phyloP scores from a whole-genome alignment of 2,797 vertebrate species.

The Decapterus maruadsi region DNA sequence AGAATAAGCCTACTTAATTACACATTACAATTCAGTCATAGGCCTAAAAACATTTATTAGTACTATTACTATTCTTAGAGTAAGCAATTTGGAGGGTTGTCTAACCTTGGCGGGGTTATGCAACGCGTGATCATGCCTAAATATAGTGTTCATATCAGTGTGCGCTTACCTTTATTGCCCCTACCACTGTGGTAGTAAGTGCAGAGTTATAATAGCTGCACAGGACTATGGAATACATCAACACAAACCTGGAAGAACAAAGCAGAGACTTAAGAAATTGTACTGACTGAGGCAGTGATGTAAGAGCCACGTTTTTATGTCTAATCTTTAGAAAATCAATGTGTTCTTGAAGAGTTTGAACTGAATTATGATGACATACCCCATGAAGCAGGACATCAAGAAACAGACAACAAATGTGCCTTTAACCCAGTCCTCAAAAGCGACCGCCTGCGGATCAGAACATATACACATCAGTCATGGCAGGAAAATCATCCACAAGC shows the following conservation, averaged over 20 bases:
- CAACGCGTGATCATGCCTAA: not conserved
- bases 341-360: not conserved
- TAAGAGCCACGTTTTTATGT: not conserved
- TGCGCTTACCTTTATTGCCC: conserved; percentile 91
- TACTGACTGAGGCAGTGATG: not conserved
- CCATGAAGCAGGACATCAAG: conserved; percentile 92
- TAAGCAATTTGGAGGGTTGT: not conserved
- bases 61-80: not conserved
- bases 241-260: conserved; percentile 87
- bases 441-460: conserved; percentile 82
- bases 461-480: conserved; percentile 6
- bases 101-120: not conserved
- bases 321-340: not conserved
- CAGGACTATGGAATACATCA: conserved; percentile 93
- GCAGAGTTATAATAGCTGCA: conserved; percentile 96
- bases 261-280: not conserved
- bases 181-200: conserved; percentile 92
- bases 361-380: conserved; percentile 82
- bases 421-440: conserved; percentile 90
- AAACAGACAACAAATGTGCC: conserved; percentile 89
- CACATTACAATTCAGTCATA: not conserved
- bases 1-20: not conserved
- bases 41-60: not conserved
- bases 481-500: not conserved
- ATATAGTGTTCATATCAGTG: not conserved